phyloP scores from a whole-genome alignment of 2,113 vertebrate species.

The Poeciliopsis retropinna region DNA sequence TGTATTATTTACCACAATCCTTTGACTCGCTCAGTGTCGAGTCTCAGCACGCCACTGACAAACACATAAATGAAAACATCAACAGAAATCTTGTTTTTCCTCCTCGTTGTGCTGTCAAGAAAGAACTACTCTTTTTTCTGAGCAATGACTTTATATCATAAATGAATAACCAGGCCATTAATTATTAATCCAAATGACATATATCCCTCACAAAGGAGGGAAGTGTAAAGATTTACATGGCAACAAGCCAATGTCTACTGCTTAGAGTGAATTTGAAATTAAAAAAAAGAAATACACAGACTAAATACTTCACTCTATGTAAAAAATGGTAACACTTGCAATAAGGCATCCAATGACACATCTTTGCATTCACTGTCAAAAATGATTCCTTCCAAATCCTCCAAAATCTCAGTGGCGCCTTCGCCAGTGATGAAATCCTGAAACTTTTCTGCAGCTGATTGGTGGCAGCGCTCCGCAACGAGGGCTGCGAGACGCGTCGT shows the following conservation, averaged over 20 bases:
- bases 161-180: slow-evolving; percentile 70
- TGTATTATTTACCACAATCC: slow-evolving; percentile 74
- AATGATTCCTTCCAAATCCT: slow-evolving; percentile 42
- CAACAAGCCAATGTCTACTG: slow-evolving; percentile 40
- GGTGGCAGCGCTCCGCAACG: slow-evolving; percentile 4
- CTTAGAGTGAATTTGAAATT: slow-evolving; percentile 58
- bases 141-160: slow-evolving; percentile 39
- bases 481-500: background rate
- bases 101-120: slow-evolving; percentile 23
- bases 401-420: slow-evolving; percentile 10
- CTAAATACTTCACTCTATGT: slow-evolving; percentile 74
- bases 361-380: slow-evolving; percentile 44
- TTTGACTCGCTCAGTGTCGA: slow-evolving; percentile 22
- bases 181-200: slow-evolving; percentile 71
- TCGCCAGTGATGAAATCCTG: slow-evolving; percentile 21
- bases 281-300: slow-evolving; percentile 75
- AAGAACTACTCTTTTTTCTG: slow-evolving; percentile 9
- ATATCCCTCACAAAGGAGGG: slow-evolving; percentile 45
- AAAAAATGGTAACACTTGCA: slow-evolving; percentile 52
- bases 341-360: slow-evolving; percentile 49
- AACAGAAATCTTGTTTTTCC: slow-evolving; percentile 37
- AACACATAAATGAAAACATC: slow-evolving; percentile 69
- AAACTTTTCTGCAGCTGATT: slow-evolving; percentile 29
- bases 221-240: slow-evolving; percentile 32
- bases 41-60: slow-evolving; percentile 27